Base-by-base conservation (phyloP, 2,797 vertebrate genomes). In the Discoglossus pictus region DNA sequence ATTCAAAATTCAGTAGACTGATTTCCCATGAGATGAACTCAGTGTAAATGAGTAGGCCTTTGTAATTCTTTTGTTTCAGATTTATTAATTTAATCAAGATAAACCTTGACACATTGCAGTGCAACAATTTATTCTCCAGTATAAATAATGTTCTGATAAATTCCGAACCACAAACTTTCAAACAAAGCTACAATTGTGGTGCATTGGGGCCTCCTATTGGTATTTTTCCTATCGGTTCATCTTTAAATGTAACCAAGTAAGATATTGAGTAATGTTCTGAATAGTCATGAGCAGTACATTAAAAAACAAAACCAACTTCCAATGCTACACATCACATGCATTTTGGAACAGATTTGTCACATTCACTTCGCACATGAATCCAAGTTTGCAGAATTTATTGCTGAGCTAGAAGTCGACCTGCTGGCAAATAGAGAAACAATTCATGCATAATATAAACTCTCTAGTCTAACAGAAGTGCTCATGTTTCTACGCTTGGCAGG, bases 361-460 rank as follows among this genome's bases (percentile, higher is more conserved):
- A 50, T 71, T 64, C 35, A 38, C 62, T 71, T 71, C 65, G 36
- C 53, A 58, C 47, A 68, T 50, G 53, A 71, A 50, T 59, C 38
- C 53, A 65, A 59, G 53, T 43, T 65, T 64, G 46, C 46, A 59
- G 38, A 71, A 71, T 58, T 56, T 63, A 63, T 63, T 70, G 68
- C 61, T 59, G 61, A 64, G 53, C 61, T 63, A 59, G 46, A 64
- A 71, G 61, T 58, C 47, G 54, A 43, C 13, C 53, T 65, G 61
- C 36, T 74, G 12, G 60, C 61, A 78, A 77, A 31, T 7, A 58
- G 61, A 18, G 2, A 34, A 68, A 25, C 68, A 65, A 47, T 39
- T 35, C 71, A 56, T 68, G 53, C 0, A 70, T 1, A 65, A 65
- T 40, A 55, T 5, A 74, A 65, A 46, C 52, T 36, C 6, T 67